phyloP scores from a whole-genome alignment of 2,797 vertebrate genomes.

The Thripadectes ignobilis region DNA sequence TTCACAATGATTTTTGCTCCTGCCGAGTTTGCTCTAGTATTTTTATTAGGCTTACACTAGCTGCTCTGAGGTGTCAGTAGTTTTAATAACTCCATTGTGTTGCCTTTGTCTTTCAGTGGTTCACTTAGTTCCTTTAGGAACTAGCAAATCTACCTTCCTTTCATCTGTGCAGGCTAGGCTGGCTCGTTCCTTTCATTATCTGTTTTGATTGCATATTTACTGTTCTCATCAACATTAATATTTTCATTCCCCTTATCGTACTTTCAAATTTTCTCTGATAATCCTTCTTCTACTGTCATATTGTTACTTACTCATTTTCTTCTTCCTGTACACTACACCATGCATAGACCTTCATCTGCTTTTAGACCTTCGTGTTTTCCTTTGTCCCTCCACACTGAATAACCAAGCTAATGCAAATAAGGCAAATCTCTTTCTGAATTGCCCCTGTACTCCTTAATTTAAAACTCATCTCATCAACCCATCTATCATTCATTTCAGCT shows the following conservation, averaged over 20 bases:
- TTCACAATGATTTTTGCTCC: background rate
- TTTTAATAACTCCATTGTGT: background rate
- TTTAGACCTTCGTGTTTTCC: background rate
- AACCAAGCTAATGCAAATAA: background rate
- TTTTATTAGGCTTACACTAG: background rate
- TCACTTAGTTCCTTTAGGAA: background rate
- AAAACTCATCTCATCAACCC: background rate
- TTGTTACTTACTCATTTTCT: background rate
- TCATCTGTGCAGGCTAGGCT: background rate
- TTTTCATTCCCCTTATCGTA: slow-evolving; percentile 27
- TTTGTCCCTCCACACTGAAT: background rate
- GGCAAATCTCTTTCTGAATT: background rate
- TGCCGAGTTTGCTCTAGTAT: background rate
- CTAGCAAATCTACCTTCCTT: background rate
- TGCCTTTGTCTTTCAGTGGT: background rate
- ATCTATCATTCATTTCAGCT: background rate
- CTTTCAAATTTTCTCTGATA: slow-evolving; percentile 21
- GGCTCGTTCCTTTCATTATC: background rate
- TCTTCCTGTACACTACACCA: background rate
- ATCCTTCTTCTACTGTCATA: background rate
- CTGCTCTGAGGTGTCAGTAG: background rate
- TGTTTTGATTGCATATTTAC: slow-evolving; percentile 9
- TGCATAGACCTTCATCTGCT: background rate
- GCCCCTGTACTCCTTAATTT: background rate
- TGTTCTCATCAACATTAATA: slow-evolving; percentile 13